A percentile compares a stretch with the other conserved stretches of the same genome.
phyloP scores from a whole-genome alignment of 2,888 invertebrate genomes.

The Coleophora flavipennella region DNA sequence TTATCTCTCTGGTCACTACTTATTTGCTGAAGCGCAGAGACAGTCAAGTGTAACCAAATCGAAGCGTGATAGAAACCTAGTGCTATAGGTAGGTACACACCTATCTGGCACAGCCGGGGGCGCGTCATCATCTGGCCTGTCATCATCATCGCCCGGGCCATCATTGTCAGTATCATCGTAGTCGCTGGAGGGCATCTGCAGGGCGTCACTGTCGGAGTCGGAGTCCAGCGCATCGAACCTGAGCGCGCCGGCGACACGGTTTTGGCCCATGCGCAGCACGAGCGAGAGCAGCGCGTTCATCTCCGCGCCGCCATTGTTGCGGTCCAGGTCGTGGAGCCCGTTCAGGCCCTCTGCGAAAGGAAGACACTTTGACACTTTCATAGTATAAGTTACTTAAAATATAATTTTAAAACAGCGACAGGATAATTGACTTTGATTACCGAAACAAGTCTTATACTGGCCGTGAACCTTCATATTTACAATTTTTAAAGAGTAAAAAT shows the following conservation, averaged over 20 bases:
- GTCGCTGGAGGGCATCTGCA: background rate
- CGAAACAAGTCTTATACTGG: no score
- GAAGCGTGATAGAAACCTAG: background rate
- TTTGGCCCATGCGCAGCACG: conserved; percentile 60
- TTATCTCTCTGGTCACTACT: no score
- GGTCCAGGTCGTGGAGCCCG: conserved; percentile 47
- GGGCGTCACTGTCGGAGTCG: conserved; percentile 3
- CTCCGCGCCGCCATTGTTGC: conserved; percentile 51
- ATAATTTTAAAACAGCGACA: no score
- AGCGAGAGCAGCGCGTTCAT: conserved; percentile 64
- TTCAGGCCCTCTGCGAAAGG: conserved; percentile 35
- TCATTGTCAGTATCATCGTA: background rate
- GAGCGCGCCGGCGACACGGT: conserved; percentile 52
- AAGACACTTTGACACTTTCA: no score
- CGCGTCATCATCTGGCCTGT: background rate
- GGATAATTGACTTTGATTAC: no score
- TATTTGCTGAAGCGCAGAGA: no score
- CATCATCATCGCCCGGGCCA: background rate
- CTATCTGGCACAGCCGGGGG: background rate
- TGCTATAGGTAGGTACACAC: background rate
- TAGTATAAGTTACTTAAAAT: no score
- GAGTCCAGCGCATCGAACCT: conserved; percentile 34
- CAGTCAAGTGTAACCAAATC: no score
- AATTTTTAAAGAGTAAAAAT: no score
- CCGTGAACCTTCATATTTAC: no score